Conservation (phyloP, 2,797 vertebrate species). For the Pipistrellus pipistrellus region DNA sequence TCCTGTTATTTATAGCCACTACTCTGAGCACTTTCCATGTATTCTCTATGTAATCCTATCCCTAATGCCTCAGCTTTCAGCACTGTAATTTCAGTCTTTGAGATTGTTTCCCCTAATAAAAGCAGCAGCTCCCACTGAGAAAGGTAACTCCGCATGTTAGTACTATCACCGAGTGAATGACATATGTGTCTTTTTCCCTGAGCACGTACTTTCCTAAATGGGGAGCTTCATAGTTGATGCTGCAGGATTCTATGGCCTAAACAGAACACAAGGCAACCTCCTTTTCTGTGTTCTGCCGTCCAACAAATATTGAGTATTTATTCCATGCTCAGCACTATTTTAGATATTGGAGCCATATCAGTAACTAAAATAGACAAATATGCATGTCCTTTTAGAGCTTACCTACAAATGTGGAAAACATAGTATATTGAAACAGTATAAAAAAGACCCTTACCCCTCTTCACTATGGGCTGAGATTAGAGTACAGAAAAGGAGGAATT, state of each 20-base stretch:
- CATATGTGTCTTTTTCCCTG: background rate
- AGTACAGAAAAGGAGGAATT: background rate
- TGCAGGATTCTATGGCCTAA: background rate
- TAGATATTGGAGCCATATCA: background rate
- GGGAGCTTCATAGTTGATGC: background rate
- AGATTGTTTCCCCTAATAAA: background rate
- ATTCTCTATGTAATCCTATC: background rate
- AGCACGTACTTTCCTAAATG: background rate
- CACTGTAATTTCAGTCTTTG: background rate
- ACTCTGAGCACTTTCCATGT: background rate
- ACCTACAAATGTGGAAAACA: background rate
- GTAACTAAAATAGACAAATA: constrained; percentile 4
- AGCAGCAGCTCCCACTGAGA: background rate
- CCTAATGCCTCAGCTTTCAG: background rate
- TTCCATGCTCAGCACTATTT: background rate
- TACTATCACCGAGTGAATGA: background rate
- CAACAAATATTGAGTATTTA: background rate
- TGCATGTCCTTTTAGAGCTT: background rate
- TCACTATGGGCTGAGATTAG: background rate
- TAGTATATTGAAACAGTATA: background rate
- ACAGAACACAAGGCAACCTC: background rate
- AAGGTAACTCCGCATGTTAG: background rate
- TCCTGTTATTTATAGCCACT: background rate
- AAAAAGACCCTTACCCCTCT: background rate
- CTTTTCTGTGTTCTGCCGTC: background rate